phyloP scores from a whole-genome alignment of 2,888 invertebrate genomes.

The Coremacera marginata region DNA sequence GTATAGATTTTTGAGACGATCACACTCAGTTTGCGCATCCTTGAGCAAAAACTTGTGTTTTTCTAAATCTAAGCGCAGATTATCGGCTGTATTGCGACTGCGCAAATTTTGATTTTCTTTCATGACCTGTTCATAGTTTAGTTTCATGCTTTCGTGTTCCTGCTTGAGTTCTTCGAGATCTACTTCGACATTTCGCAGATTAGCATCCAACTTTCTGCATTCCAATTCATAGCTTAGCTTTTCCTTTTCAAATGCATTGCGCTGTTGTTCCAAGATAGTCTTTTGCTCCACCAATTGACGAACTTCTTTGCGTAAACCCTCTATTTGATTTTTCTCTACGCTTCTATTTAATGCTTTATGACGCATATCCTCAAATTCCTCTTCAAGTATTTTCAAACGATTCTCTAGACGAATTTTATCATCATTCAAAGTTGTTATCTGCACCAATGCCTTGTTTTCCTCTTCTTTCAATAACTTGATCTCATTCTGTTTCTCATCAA shows the following conservation, averaged over 20 bases:
- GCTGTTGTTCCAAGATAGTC: constrained; percentile 58
- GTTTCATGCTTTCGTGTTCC: constrained; percentile 59
- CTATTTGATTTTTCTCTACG: constrained; percentile 39
- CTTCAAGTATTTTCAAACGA: constrained; percentile 59
- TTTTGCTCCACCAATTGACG: constrained; percentile 67
- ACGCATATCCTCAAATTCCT: constrained; percentile 66
- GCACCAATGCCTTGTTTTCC: constrained; percentile 65
- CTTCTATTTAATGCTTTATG: constrained; percentile 44
- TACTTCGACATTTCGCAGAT: constrained; percentile 71
- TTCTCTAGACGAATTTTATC: constrained; percentile 62
- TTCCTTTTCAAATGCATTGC: constrained; percentile 66
- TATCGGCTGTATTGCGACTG: constrained; percentile 50
- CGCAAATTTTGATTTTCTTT: constrained; percentile 58
- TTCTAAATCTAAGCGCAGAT: constrained; percentile 69
- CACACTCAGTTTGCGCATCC: constrained; percentile 72
- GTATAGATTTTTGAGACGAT: constrained; percentile 72
- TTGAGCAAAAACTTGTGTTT: constrained; percentile 71
- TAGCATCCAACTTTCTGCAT: constrained; percentile 69
- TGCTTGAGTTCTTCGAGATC: constrained; percentile 67
- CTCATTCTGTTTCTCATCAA: constrained; percentile 59
- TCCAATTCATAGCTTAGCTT: constrained; percentile 66
- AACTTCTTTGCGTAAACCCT: constrained; percentile 50
- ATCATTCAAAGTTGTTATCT: constrained; percentile 63
- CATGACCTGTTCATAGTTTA: constrained; percentile 55
- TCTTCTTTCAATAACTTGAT: constrained; percentile 59